phyloP scores from a whole-genome alignment of 2,113 vertebrate species.

The Apeltes quadracus region DNA sequence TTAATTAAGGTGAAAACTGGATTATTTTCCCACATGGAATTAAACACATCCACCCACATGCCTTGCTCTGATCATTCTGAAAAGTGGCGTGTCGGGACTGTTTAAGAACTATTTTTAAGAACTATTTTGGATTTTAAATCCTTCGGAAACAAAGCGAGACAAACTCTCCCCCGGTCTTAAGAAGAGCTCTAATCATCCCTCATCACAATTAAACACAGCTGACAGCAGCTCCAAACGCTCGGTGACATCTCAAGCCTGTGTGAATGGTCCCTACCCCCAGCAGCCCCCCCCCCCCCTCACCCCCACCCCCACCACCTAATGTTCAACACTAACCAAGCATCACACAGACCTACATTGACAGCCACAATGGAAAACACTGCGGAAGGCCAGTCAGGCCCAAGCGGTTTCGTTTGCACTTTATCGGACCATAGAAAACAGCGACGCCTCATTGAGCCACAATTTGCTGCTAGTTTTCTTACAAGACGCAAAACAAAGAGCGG shows the following conservation, averaged over 20 bases:
- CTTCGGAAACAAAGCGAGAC: constrained; percentile 39
- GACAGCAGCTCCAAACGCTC: constrained; percentile 66
- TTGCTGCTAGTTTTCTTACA: constrained; percentile 78
- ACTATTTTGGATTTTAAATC: constrained; percentile 56
- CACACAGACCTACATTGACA: constrained; percentile 69
- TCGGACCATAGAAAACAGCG: constrained; percentile 72
- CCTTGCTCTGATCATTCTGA: constrained; percentile 70
- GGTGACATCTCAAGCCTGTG: constrained; percentile 61
- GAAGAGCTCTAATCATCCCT: constrained; percentile 58
- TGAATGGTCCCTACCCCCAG: constrained; percentile 53
- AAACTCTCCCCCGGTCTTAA: constrained; percentile 43
- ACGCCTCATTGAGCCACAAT: constrained; percentile 77
- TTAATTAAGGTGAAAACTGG: constrained; percentile 62
- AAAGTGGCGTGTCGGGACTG: constrained; percentile 61
- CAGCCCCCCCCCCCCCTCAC: neutral
- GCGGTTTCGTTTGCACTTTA: constrained; percentile 75
- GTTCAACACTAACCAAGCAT: constrained; percentile 76
- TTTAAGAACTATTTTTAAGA: constrained; percentile 55
- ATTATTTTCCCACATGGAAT: constrained; percentile 58
- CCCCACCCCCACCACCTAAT: constrained; percentile 46
- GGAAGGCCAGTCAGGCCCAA: constrained; percentile 58
- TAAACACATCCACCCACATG: constrained; percentile 67
- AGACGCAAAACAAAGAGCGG: constrained; percentile 75
- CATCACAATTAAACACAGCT: constrained; percentile 64
- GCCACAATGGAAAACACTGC: constrained; percentile 64